These are phyloP conservation scores for Zaprionus lineosus DNA, from an alignment of 2,888 invertebrate genomes.

Conservation along the genomic window DNA sequence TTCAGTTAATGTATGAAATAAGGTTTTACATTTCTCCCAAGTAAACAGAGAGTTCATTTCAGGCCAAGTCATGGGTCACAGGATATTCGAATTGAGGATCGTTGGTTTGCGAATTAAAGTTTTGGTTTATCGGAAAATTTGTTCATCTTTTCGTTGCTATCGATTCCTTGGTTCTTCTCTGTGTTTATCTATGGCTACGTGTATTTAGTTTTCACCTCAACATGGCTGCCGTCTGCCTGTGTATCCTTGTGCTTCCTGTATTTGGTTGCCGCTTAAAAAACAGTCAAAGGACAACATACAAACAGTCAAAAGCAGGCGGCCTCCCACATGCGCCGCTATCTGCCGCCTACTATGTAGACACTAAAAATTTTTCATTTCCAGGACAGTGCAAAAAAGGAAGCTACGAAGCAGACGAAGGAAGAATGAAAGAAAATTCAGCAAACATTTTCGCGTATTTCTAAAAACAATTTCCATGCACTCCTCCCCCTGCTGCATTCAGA, in stretches of 20 bases:
- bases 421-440: slow-evolving; percentile 53
- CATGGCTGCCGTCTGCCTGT: slow-evolving; percentile 25
- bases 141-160: too few species aligned
- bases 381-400: slow-evolving; percentile 33
- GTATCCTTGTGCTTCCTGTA: slow-evolving; percentile 22
- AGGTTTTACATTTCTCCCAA: too few species aligned
- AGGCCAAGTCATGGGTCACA: too few species aligned
- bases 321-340: slow-evolving; percentile 50
- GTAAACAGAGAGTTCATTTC: too few species aligned
- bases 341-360: slow-evolving; percentile 71
- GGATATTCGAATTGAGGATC: too few species aligned
- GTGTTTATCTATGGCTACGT: slow-evolving; percentile 68
- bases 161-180: slow-evolving; percentile 30
- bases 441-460: slow-evolving; percentile 78
- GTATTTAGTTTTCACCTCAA: slow-evolving; percentile 33
- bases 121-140: slow-evolving; percentile 35
- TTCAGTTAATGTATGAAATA: too few species aligned
- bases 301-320: slow-evolving; percentile 69
- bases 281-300: slow-evolving; percentile 45
- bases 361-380: slow-evolving; percentile 75
- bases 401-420: slow-evolving; percentile 20
- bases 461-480: slow-evolving; percentile 73
- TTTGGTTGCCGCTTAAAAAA: slow-evolving; percentile 49
- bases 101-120: too few species aligned
- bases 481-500: not conserved